Percentiles rank a stretch among this genome's conserved stretches.
Conservation (phyloP, 2,797 vertebrate genomes). For the Cheirogaleus major region DNA sequence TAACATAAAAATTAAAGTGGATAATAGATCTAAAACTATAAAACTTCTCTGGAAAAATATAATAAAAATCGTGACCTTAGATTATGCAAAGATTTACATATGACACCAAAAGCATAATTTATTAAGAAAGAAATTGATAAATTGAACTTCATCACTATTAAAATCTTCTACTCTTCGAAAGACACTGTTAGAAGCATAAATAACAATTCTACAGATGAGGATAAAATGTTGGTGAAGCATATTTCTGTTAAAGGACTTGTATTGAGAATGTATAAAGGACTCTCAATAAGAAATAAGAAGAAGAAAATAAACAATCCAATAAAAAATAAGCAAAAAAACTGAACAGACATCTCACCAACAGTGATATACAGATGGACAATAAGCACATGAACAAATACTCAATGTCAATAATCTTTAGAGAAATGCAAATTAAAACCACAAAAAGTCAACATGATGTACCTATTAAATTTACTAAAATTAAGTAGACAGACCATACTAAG, state of each 20-base stretch:
- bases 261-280: not conserved
- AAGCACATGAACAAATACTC: not conserved
- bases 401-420: not conserved
- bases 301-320: not conserved
- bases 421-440: not conserved
- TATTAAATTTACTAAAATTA: not conserved
- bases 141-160: not conserved
- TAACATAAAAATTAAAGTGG: not conserved
- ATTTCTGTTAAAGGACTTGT: not conserved
- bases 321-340: not conserved
- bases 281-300: not conserved
- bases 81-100: not conserved
- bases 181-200: not conserved
- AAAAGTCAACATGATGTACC: not conserved
- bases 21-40: not conserved
- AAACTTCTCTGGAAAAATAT: not conserved
- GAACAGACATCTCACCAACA: not conserved
- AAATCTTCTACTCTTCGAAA: not conserved
- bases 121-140: not conserved
- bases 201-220: not conserved
- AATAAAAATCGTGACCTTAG: not conserved
- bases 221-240: not conserved
- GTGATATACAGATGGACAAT: not conserved
- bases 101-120: not conserved
- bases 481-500: not conserved